Conservation (phyloP, 2,797 vertebrate genomes). For the Phyllotis vaccarum region DNA sequence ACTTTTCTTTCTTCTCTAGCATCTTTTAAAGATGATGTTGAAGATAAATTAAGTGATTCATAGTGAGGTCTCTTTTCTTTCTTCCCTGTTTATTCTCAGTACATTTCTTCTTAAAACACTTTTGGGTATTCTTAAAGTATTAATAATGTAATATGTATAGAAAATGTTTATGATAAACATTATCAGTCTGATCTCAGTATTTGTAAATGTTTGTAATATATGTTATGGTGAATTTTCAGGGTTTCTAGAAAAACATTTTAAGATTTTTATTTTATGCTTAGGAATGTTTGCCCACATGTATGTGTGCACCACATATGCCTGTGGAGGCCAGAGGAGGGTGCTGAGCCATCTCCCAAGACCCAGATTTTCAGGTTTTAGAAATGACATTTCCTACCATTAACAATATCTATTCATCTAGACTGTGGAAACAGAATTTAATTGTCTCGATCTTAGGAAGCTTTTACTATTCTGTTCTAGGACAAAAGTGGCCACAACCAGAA, state of each 20-base stretch:
- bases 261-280: background rate
- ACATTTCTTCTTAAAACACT: background rate
- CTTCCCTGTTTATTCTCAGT: slow-evolving; percentile 21
- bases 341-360: background rate
- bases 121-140: slow-evolving; percentile 49
- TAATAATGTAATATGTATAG: background rate
- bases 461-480: background rate
- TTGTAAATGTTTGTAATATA: background rate
- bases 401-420: background rate
- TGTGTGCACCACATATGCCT: background rate
- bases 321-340: background rate
- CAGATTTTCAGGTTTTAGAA: background rate
- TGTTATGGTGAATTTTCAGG: background rate
- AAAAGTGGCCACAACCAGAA: background rate
- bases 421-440: background rate
- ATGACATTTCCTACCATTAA: background rate
- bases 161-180: background rate
- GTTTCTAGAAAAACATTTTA: background rate
- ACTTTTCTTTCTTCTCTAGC: background rate
- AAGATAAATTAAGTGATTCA: slow-evolving; percentile 29
- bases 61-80: background rate
- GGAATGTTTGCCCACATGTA: background rate
- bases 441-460: background rate
- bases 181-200: background rate
- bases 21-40: background rate